Conservation (phyloP, 2,797 vertebrate genomes). For the Anabacerthia variegaticeps region DNA sequence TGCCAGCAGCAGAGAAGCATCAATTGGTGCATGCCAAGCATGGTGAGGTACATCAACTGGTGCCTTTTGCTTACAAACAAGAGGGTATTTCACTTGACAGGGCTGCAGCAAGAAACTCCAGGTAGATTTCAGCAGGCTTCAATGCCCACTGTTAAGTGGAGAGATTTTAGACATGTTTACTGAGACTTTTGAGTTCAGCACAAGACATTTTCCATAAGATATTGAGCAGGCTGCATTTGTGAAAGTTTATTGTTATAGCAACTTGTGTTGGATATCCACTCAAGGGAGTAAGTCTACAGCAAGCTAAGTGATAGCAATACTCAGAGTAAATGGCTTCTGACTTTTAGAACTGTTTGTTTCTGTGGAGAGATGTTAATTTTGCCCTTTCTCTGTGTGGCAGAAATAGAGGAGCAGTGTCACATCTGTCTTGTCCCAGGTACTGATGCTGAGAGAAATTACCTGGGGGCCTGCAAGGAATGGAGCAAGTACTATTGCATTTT, state of each 20-base stretch:
- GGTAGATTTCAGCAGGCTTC: not conserved
- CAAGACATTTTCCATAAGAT: not conserved
- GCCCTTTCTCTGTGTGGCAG: not conserved
- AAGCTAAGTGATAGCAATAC: not conserved
- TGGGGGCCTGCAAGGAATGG: not conserved
- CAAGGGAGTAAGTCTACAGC: not conserved
- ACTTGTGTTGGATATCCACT: not conserved
- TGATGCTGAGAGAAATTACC: not conserved
- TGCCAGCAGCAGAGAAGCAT: not conserved
- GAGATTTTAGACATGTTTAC: not conserved
- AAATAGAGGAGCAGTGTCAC: not conserved
- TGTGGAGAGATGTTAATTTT: not conserved
- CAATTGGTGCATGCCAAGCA: not conserved
- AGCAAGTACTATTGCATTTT: not conserved
- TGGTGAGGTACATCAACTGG: fast-evolving
- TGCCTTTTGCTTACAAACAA: not conserved
- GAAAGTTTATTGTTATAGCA: not conserved
- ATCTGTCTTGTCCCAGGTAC: not conserved
- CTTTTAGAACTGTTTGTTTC: not conserved
- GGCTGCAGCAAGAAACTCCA: not conserved
- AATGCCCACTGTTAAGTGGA: not conserved
- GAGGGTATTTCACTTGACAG: not conserved
- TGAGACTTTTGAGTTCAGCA: not conserved
- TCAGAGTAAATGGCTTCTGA: not conserved
- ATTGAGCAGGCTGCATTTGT: not conserved